Percentiles rank a stretch among this genome's conserved stretches.
These are phyloP conservation scores for Arbacia lixula DNA, from an alignment of 53 echinoderm and acorn worm species.

Conservation along the genomic window DNA sequence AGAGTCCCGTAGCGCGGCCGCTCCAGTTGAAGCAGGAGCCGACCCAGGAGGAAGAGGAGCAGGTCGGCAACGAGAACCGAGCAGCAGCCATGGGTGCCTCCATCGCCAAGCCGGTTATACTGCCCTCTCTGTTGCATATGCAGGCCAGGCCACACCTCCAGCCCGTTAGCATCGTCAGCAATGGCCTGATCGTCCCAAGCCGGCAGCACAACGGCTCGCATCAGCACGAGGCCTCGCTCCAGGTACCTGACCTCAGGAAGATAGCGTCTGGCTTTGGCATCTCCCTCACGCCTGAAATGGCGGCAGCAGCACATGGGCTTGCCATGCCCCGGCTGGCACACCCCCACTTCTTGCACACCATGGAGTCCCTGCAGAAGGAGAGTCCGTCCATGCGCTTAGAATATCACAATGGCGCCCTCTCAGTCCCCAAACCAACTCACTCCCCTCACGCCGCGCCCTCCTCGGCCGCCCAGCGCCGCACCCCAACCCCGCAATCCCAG, in stretches of 20 bases:
- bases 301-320: slow-evolving; percentile 42
- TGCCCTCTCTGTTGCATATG: slow-evolving; percentile 49
- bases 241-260: slow-evolving; percentile 78
- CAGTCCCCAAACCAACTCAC: slow-evolving; percentile 37
- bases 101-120: slow-evolving; percentile 28
- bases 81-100: background rate
- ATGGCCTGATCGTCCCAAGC: slow-evolving; percentile 49
- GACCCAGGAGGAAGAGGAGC: background rate
- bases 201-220: slow-evolving; percentile 38
- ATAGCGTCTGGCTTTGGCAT: slow-evolving; percentile 84
- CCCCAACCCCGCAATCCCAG: slow-evolving; percentile 14
- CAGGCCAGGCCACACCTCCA: slow-evolving; percentile 48
- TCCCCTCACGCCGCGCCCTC: slow-evolving; percentile 20
- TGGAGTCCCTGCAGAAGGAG: slow-evolving; percentile 25
- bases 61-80: slow-evolving; percentile 8
- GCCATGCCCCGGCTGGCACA: slow-evolving; percentile 35
- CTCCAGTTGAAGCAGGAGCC: slow-evolving; percentile 36
- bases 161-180: slow-evolving; percentile 49
- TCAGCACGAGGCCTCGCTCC: slow-evolving; percentile 55
- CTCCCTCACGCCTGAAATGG: slow-evolving; percentile 59
- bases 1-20: slow-evolving; percentile 18
- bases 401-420: slow-evolving; percentile 34
- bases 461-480: slow-evolving; percentile 24
- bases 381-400: slow-evolving; percentile 3
- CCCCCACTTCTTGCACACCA: slow-evolving; percentile 30